Conservation (phyloP, 2,113 vertebrate genomes). For the Dicaeum eximium region DNA sequence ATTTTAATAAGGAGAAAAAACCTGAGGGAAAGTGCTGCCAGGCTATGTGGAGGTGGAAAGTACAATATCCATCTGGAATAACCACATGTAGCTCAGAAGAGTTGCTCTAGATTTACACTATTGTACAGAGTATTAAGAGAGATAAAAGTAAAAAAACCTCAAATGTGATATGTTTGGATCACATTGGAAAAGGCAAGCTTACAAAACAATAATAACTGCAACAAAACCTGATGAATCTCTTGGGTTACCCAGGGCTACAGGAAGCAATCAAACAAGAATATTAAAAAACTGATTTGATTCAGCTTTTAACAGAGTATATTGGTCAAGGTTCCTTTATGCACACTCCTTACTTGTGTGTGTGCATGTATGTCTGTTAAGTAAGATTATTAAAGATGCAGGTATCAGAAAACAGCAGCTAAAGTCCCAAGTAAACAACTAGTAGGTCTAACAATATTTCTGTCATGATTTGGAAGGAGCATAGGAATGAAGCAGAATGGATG, state of each 20-base stretch:
- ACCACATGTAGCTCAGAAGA: not conserved
- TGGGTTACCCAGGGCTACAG: not conserved
- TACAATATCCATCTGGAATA: not conserved
- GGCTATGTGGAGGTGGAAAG: not conserved
- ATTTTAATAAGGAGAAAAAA: slow-evolving; percentile 12
- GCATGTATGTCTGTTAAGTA: not conserved
- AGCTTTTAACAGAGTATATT: not conserved
- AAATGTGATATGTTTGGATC: not conserved
- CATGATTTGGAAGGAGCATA: not conserved
- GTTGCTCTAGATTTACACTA: not conserved
- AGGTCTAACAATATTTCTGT: not conserved
- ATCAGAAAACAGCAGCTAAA: not conserved
- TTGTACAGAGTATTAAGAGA: not conserved
- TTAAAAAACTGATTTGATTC: not conserved
- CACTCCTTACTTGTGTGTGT: not conserved
- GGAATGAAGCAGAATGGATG: not conserved
- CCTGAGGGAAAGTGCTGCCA: not conserved
- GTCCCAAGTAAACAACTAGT: not conserved
- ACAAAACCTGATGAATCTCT: not conserved
- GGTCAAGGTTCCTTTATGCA: not conserved
- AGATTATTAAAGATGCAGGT: not conserved
- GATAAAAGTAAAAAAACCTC: not conserved
- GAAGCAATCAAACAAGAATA: not conserved
- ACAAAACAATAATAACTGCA: not conserved
- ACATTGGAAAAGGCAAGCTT: not conserved